A percentile compares a stretch with the other conserved stretches of the same genome.
These are phyloP conservation scores for Spea bombifrons DNA, from an alignment of 2,113 vertebrate species.

Conservation along the genomic window DNA sequence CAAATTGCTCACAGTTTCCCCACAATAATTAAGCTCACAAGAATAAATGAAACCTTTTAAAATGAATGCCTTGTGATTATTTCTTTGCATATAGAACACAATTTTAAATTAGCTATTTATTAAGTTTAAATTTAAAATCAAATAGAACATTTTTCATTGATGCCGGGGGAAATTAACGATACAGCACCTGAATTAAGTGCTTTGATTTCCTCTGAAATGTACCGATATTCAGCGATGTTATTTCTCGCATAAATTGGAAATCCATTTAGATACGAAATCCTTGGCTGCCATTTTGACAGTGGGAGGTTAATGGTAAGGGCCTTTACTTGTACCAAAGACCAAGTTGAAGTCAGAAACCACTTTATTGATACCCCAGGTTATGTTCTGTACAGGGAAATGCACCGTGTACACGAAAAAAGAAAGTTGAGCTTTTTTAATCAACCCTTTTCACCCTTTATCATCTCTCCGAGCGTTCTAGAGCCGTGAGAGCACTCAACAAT, in stretches of 20 bases:
- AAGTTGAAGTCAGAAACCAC: too few species aligned
- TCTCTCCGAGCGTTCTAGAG: too few species aligned
- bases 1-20: slow-evolving; percentile 97
- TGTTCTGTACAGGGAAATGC: too few species aligned
- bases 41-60: slow-evolving; percentile 98
- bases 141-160: slow-evolving; percentile 86
- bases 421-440: too few species aligned
- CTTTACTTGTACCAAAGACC: too few species aligned
- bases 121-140: slow-evolving; percentile 93
- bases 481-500: too few species aligned
- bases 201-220: slow-evolving; percentile 69
- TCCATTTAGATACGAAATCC: slow-evolving; percentile 51
- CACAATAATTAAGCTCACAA: slow-evolving; percentile 99
- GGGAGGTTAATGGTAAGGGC: too few species aligned
- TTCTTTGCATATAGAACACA: slow-evolving; percentile 88
- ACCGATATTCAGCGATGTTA: slow-evolving; percentile 64
- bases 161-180: slow-evolving; percentile 91
- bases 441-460: too few species aligned
- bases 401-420: too few species aligned
- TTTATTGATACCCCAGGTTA: too few species aligned
- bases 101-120: slow-evolving; percentile 99
- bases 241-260: slow-evolving; percentile 10
- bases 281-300: not conserved
- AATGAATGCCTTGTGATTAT: slow-evolving; percentile 97
- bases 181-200: slow-evolving; percentile 75